phyloP scores from a whole-genome alignment of 2,797 vertebrate species.

The Bradypodion ventrale region DNA sequence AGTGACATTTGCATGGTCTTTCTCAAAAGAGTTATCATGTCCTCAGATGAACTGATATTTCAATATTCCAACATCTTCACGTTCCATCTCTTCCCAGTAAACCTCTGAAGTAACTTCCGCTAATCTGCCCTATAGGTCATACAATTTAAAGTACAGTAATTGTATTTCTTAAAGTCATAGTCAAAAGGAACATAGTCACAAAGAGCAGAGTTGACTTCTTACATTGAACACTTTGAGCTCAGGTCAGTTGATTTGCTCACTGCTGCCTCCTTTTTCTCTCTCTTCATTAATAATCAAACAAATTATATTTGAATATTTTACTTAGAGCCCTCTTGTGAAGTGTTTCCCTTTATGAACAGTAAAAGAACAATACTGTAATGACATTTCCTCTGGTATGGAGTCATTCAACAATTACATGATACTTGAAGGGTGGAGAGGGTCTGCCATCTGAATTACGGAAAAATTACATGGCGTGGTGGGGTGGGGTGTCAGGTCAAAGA shows the following conservation, averaged over 20 bases:
- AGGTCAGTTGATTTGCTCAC: slow-evolving; percentile 39
- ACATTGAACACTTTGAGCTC: neutral
- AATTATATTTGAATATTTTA: slow-evolving; percentile 57
- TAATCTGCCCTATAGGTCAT: neutral
- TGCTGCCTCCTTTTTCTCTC: slow-evolving; percentile 47
- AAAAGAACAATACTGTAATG: slow-evolving; percentile 42
- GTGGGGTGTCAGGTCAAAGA: too few species aligned
- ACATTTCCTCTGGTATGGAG: slow-evolving; percentile 49
- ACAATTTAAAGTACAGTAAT: neutral
- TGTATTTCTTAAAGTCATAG: neutral
- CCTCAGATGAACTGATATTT: neutral
- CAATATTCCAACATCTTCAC: neutral
- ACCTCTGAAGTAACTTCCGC: neutral
- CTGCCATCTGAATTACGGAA: too few species aligned
- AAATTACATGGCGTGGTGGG: too few species aligned
- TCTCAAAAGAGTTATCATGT: neutral
- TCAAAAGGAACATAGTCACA: neutral
- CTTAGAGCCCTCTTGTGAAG: slow-evolving; percentile 20
- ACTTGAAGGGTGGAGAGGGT: too few species aligned
- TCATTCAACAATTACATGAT: too few species aligned
- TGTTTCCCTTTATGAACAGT: slow-evolving; percentile 37
- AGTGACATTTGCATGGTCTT: neutral
- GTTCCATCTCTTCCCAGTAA: neutral
- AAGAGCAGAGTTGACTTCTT: neutral
- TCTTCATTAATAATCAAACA: slow-evolving; percentile 53